Evolutionary conservation across 2,113 vertebrate genomes (phyloP), one percentile per base, ranked within the genome.

Genomic region (Chlorocebus sabaeus): DNA sequence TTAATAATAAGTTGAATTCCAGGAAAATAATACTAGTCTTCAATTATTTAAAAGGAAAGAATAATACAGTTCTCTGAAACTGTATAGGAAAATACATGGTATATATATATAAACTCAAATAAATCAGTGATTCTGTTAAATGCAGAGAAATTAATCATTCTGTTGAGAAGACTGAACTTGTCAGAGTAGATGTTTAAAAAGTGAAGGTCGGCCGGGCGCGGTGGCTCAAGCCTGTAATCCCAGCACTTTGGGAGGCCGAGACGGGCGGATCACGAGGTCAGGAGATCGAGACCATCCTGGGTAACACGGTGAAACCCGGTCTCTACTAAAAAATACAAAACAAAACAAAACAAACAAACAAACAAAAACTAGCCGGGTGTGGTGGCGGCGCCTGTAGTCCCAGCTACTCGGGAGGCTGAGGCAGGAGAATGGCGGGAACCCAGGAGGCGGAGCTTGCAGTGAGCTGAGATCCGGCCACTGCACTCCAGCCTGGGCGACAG

Each of bases 381-480:
- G 48, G 48, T 50, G 48, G 13, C 3, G 48, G 13, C 13, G 13
- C 48, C 48, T 50, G 48, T 50, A 50, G 13, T 50, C 3, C 3
- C 48, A 50, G 13, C 48, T 14, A 4, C 48, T 13, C 48, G 12
- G 12, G 48, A 50, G 48, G 48, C 48, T 50, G 48, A 50, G 48
- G 48, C 3, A 50, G 48, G 12, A 14, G 48, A 50, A 50, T 14
- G 48, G 48, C 0, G 3, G 0, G 0, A 50, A 13, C 48, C 12
- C 12, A 0, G 12, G 12, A 13, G 48, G 48, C 12, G 12, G 48
- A 50, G 48, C 48, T 50, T 50, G 48, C 48, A 14, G 48, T 14
- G 48, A 50, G 48, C 48, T 0, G 13, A 14, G 48, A 50, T 50
- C 0, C 0, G 0, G 3, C 48, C 13, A 4, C 3, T 1, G 3